A percentile compares a stretch with the other conserved stretches of the same genome.
These are phyloP conservation scores for Gymnocephalus cernua DNA, from an alignment of 2,113 vertebrate species.

Conservation along the genomic window DNA sequence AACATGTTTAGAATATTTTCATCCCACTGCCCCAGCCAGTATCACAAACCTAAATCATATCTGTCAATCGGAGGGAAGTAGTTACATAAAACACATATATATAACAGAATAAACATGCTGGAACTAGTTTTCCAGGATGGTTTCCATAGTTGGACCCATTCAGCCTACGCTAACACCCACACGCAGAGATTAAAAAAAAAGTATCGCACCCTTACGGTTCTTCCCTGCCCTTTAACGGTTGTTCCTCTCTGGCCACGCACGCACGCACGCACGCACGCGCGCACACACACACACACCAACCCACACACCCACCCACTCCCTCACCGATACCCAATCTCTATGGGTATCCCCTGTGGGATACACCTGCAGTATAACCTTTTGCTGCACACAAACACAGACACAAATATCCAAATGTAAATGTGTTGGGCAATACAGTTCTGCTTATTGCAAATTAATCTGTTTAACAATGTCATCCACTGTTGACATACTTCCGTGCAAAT, in stretches of 20 bases:
- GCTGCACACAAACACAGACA: neutral
- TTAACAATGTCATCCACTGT: constrained; percentile 3
- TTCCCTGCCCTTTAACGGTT: constrained; percentile 37
- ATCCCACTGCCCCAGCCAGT: neutral
- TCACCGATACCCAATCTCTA: neutral
- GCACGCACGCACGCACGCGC: neutral
- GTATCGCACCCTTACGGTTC: constrained; percentile 21
- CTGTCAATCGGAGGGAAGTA: neutral
- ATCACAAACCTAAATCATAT: too few relatives aligned
- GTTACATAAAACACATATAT: too few relatives aligned
- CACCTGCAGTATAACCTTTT: constrained; percentile 15
- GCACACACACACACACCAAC: neutral
- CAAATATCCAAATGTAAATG: constrained; percentile 31
- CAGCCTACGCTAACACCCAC: constrained; percentile 33
- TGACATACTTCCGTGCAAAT: neutral
- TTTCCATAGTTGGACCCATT: constrained; percentile 6
- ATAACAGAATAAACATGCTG: constrained; percentile 2
- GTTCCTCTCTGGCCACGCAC: constrained; percentile 19
- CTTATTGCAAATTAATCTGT: constrained; percentile 47
- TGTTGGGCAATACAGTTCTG: neutral
- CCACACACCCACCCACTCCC: neutral
- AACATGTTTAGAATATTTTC: too few relatives aligned
- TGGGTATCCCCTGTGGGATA: constrained; percentile 26
- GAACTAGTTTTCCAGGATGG: constrained; percentile 48
- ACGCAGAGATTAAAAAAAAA: neutral